These are phyloP conservation scores for Cydia splendana DNA, from an alignment of 1,140 invertebrate species.

Conservation along the genomic window DNA sequence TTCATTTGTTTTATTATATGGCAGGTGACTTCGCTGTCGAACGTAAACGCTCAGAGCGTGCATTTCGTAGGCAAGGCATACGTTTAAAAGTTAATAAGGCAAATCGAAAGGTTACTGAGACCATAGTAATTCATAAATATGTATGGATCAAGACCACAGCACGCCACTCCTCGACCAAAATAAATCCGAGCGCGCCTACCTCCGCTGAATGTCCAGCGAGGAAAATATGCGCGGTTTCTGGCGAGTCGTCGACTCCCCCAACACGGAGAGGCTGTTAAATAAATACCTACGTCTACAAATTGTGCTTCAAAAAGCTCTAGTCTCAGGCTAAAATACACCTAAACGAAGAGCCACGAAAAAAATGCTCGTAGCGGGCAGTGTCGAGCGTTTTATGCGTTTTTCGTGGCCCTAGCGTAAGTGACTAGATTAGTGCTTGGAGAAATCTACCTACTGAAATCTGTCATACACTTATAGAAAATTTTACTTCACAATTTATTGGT, in stretches of 20 bases:
- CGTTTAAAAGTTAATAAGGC: too few relatives aligned
- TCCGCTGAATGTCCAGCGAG: conserved; percentile 75
- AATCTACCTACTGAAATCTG: not conserved
- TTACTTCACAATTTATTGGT: too few relatives aligned
- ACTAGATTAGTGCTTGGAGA: not conserved
- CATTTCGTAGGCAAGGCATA: too few relatives aligned
- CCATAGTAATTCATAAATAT: not conserved
- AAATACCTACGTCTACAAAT: conserved; percentile 22
- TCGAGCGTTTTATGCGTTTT: not conserved
- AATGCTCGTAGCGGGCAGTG: not conserved
- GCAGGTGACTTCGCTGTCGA: too few relatives aligned
- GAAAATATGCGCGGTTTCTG: conserved; percentile 77
- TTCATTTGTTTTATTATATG: too few relatives aligned
- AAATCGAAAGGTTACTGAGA: too few relatives aligned
- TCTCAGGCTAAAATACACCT: not conserved
- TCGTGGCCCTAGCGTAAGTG: not conserved
- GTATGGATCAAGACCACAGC: conserved; percentile 11
- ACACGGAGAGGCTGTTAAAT: conserved; percentile 65
- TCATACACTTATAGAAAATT: not conserved
- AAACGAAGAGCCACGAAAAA: not conserved
- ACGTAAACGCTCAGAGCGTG: too few relatives aligned
- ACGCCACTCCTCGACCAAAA: not conserved
- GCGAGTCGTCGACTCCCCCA: conserved; percentile 68
- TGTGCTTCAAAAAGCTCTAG: not conserved
- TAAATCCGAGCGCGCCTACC: conserved; percentile 54